phyloP scores from a whole-genome alignment of 2,797 vertebrate species.

The Sylvilagus floridanus region DNA sequence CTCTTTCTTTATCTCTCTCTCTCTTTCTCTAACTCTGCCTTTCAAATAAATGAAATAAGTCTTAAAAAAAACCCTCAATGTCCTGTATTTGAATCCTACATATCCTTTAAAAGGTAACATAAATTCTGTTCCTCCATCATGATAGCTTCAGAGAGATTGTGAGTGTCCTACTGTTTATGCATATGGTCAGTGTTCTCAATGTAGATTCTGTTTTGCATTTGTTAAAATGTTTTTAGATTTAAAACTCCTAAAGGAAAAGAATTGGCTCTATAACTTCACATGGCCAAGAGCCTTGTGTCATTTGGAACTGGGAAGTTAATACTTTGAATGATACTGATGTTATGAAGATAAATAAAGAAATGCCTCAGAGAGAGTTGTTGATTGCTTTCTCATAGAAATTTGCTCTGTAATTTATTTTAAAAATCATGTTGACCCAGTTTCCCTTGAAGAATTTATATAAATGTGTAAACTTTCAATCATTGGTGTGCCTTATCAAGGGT shows the following conservation, averaged over 20 bases:
- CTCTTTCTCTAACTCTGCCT: no score
- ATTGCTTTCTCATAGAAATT: constrained; percentile 37
- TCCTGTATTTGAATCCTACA: neutral
- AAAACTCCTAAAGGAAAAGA: constrained; percentile 29
- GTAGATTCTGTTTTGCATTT: constrained; percentile 27
- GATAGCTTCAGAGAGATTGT: neutral
- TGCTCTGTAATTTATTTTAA: constrained; percentile 43
- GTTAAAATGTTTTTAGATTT: constrained; percentile 2
- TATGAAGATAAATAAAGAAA: constrained; percentile 24
- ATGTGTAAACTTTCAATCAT: constrained; percentile 20
- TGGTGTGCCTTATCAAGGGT: neutral
- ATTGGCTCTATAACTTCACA: neutral
- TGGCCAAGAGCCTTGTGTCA: neutral
- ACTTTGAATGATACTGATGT: neutral
- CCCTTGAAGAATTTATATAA: constrained; percentile 17
- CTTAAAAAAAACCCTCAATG: neutral
- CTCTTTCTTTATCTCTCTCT: no score
- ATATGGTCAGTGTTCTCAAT: neutral
- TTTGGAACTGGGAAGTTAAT: constrained; percentile 9
- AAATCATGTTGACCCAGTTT: neutral
- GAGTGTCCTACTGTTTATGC: neutral
- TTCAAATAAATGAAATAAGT: no score
- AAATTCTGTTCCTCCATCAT: neutral
- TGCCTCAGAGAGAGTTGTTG: neutral
- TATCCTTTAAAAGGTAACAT: neutral